Evolutionary conservation across 2,113 vertebrate genomes (phyloP), one percentile per base, ranked within the genome.

Genomic region (Felis chaus): DNA sequence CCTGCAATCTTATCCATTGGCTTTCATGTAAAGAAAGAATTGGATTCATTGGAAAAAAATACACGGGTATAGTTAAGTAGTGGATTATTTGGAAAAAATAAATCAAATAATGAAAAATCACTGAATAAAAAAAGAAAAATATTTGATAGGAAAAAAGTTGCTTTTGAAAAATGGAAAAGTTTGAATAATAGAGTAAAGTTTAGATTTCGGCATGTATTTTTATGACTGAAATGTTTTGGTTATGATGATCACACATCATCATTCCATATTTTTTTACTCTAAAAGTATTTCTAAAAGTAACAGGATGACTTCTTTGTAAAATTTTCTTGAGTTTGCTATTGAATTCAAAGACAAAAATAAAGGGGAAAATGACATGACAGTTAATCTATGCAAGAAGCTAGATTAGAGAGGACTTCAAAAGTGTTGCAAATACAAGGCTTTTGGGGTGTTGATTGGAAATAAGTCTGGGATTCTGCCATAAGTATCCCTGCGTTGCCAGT

Each of bases 271-370:
- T 95, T 95, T 93, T 96, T 87, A 69, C n/a, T 96, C 39, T 15
- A 39, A 61, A 90, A 76, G 10, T 87, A 73, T 85, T 95, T 95
- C 39, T 87, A 41, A 95, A 93, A 84, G 41, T 87, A 88, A 84
- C 68, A 66, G 61, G 71, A 39, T 71, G 55, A 79, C 14, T 81
- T 89, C n/a, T 87, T 5, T 73, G 29, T 65, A 95, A 93, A 96
- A 53, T 5, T 90, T 63, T 71, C 61, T 96, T 88, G 45, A 92
- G n/a, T 85, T 92, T 89, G 2, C 69, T 91, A 4, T 89, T 94
- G 53, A 96, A 88, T 95, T 15, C 63, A 87, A 79, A 87, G 45
- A 90, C 14, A 90, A 94, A 96, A 97, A 78, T 89, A n/a, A 91
- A 90, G 50, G 39, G 18, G 3, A 31, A 94, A 95, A 74, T 91